Base-by-base conservation (phyloP, 2,113 vertebrate species). In the Phylloscopus trochilus region DNA sequence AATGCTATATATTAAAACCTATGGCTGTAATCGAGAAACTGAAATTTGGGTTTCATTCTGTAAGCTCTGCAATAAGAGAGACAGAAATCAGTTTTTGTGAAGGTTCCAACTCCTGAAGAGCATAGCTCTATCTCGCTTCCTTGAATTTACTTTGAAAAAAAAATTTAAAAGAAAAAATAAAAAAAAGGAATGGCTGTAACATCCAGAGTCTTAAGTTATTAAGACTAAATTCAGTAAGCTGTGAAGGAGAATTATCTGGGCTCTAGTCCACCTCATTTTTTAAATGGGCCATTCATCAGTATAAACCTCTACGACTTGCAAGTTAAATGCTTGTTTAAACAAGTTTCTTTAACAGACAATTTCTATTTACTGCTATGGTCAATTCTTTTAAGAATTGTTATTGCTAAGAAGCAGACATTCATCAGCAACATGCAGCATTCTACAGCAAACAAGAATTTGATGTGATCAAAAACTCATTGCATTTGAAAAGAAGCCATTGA, bases 1-100 rank as follows among this genome's bases (percentile, higher is more conserved):
- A 90, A 79, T 79, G 35, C 24, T 35, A 86, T 56, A 83, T 87
- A 91, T 30, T 56, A 67, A 79, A 86, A 83, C 53, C 35, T 87
- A 73, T 9, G 31, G 52, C 24, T 75, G 13, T 56, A 85, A 79
- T 37, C 0, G 4, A 87, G 52, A 93, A 87, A 75, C 4, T 67
- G 15, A 92, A 84, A 52, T 27, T 62, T 62, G 13, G 19, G 8
- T 6, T 89, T 88, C 53, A 37, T 3, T 30, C 47, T 30, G 8
- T 52, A 77, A 62, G 13, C 3, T 74, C 63, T 74, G 33, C 16
- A 63, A 13, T 30, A 55, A 62, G 33, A 83, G 7, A 47, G 33
- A 58, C 5, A 49, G 15, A 87, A 89, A 46, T 62, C 15, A 22
- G 10, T 13, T 67, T 93, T 58, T 33, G 7, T 63, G 35, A 73